Conservation (phyloP, 2,797 vertebrate species). For the Denticeps clupeoides region DNA sequence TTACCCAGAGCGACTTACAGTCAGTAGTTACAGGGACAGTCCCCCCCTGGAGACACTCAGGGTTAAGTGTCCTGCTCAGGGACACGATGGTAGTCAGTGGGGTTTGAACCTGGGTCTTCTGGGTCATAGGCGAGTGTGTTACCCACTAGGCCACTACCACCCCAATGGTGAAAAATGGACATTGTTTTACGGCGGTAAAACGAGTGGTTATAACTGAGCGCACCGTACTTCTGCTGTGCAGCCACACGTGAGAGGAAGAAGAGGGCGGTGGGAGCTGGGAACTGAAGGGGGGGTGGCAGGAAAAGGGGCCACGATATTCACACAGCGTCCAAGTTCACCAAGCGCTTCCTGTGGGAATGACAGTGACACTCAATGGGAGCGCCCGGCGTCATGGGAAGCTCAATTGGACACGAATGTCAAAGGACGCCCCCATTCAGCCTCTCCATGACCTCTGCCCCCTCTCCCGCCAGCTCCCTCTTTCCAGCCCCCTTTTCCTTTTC, state of each 20-base stretch:
- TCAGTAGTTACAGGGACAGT: no score
- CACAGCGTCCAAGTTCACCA: constrained; percentile 6
- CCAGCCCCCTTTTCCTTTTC: no score
- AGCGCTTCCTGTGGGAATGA: constrained; percentile 29
- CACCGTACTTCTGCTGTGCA: neutral
- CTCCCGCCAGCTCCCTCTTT: neutral
- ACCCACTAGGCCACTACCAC: no score
- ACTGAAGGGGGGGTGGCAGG: constrained; percentile 4
- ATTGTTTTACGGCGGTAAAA: no score
- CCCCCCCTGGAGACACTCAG: no score
- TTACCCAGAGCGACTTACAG: no score
- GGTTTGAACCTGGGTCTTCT: no score
- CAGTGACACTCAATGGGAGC: constrained; percentile 21
- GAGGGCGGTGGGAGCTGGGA: neutral
- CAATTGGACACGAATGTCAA: constrained; percentile 20
- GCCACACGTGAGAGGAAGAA: neutral
- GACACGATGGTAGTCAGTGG: no score
- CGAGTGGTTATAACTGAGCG: neutral
- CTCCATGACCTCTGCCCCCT: neutral
- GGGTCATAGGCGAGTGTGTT: no score
- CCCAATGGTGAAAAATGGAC: no score
- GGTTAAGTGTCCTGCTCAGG: no score
- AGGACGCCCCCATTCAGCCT: constrained; percentile 10
- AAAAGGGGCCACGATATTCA: constrained; percentile 21
- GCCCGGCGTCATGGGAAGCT: constrained; percentile 23